Base-by-base conservation (phyloP, 2,797 vertebrate genomes). In the Hirundo rustica region DNA sequence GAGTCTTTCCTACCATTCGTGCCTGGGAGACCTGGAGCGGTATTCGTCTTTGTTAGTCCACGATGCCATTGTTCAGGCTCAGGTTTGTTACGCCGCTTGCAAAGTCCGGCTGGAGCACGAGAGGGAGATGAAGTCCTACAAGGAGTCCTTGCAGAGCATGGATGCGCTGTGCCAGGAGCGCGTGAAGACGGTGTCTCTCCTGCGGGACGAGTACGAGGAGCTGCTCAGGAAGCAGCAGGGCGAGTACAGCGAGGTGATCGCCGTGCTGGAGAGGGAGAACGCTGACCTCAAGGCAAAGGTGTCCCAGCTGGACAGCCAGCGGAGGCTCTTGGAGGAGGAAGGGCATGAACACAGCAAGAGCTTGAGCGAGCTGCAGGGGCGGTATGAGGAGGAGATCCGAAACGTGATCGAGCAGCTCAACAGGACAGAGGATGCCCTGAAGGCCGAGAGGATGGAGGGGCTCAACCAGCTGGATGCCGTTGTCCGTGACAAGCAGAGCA, bases 31-130 rank as follows among this genome's bases (percentile, higher is more conserved):
- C 67, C 95, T 98, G 14, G 96, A 97, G 27, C 97, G 97, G 22
- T 98, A 98, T 57, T 98, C 97, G 30, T 98, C 98, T 9, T 75
- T 98, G 72, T 98, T 99, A 71, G 98, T 99, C 96, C 98, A 98
- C 4, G 99, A 99, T 62, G 99, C 99, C 7, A 97, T 99, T 6
- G 97, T 98, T 75, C 99, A 99, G 96, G 98, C 98, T 51, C 99
- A 99, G 88, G 98, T 99, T 78, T 99, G 98, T 29, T 99, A 99
- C 0, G 97, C 99, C 0, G 98, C 99, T 16, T 99, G 99, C 96
- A 98, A 97, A 94, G 97, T 99, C 60, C 98, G 97, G 21, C 97
- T 98, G 45, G 97, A 98, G 89, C 98, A 98, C 5, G 98, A 98
- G 42, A 98, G 97, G 71, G 98, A 99, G 88, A 75, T 99, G 77